Evolutionary conservation across 2,888 invertebrate species (phyloP).

Genomic region (Empis livida): DNA sequence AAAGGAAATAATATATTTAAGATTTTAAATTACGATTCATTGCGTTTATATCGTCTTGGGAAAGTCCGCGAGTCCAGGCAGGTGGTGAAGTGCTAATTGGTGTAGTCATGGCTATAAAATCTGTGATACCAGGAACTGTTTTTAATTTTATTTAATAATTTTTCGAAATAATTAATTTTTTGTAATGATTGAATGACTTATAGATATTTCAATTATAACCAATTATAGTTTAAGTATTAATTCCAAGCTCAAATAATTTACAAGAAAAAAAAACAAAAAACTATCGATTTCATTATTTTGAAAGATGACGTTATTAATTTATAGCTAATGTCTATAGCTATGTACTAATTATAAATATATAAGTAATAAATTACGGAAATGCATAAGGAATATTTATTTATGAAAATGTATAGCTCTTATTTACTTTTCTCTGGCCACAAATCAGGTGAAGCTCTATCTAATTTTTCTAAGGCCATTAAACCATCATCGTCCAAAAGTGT

Average conservation of each 20-base stretch:
- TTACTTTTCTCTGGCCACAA: conserved; percentile 94
- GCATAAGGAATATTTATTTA: too few species aligned
- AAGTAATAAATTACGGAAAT: too few species aligned
- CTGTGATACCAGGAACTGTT: conserved; percentile 79
- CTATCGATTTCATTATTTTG: too few species aligned
- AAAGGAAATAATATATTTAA: neutral
- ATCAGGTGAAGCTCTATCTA: conserved; percentile 90
- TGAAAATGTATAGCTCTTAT: conserved; percentile 21
- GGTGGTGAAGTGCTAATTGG: conserved; percentile 39
- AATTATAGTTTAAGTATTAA: too few species aligned
- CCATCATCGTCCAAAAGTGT: conserved; percentile 46
- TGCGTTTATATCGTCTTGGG: conserved; percentile 58
- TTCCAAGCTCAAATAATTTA: too few species aligned
- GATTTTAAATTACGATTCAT: conserved; percentile 61
- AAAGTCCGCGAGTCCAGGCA: conserved; percentile 56
- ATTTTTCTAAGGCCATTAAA: conserved; percentile 75
- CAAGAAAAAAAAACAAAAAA: too few species aligned
- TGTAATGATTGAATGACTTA: too few species aligned
- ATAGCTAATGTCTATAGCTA: too few species aligned
- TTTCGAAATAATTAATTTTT: neutral
- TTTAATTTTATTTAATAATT: conserved; percentile 11
- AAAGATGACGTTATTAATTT: too few species aligned
- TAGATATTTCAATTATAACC: too few species aligned
- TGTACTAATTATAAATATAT: too few species aligned
- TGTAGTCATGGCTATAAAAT: conserved; percentile 59